Evolutionary conservation across 2,113 vertebrate species (phyloP), one percentile per base, ranked within the genome.

Genomic region (Castor canadensis): DNA sequence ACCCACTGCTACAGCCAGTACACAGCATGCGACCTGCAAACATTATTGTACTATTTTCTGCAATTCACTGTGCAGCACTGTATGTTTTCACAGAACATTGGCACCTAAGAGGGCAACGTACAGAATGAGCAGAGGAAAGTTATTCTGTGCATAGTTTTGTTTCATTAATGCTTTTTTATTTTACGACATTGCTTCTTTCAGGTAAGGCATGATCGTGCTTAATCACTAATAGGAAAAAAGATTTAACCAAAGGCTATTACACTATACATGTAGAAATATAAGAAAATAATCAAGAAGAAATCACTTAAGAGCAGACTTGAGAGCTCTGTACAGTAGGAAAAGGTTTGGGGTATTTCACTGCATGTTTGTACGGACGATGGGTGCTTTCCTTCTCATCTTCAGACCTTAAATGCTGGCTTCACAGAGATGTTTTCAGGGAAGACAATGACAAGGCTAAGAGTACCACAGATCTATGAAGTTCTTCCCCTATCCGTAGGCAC

Each of bases 241-340:
- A 98, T 97, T 98, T 99, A 99, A 99, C 98, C 99, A 99, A 98
- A 99, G 99, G 99, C 99, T 99, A 99, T 99, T 99, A 99, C 99
- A 98, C 99, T 99, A 99, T 99, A 99, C 99, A 99, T 99, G 99
- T 98, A 99, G 98, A 99, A 99, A 98, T 99, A 99, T 98, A 99
- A 98, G 99, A 99, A 99, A 99, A 98, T 99, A 99, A 98, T 99
- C 99, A 99, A 98, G 98, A 98, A 98, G 98, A 98, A 98, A 98
- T 98, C 98, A 98, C 98, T 98, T 98, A 98, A 98, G n/a, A 99
- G 99, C 99, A 99, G 98, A 98, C 98, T n/a, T n/a, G 98, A 99
- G 99, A 98, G 98, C 98, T 99, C 99, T 99, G 99, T 99, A 99
- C 99, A 99, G 99, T 97, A 98, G 98, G 98, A 98, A 98, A 98